Base-by-base conservation (phyloP, 2,113 vertebrate genomes). In the Elephas maximus region DNA sequence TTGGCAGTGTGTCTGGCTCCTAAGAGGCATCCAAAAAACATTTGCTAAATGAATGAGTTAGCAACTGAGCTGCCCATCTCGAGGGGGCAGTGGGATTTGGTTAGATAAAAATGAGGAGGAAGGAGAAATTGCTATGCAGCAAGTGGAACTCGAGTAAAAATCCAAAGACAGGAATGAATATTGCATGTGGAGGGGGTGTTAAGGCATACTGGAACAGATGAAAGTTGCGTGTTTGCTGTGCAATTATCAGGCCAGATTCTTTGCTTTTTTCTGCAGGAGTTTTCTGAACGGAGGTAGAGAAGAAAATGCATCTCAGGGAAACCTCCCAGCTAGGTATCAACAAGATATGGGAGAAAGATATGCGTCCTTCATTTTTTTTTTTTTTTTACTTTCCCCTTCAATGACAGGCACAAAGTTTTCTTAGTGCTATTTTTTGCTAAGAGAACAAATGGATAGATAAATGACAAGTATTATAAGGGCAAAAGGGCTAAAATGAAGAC, bases 221-320 rank as follows among this genome's bases (percentile, higher is more conserved):
- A 62, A 71, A 67, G 14, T 41, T 67, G 14, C 2, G 45, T 15
- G 8, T 65, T 85, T 79, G 44, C 33, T 33, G 1, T 30, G 5
- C 14, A 26, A 26, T 85, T 45, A 74, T 44, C 65, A 60, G 48
- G 30, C 18, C 21, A 33, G 45, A 44, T 67, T 89, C 69, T 85
- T 85, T 83, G 4, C 53, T 92, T 90, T 79, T 48, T 91, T 23
- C 77, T 44, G 45, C 2, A 30, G 17, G 79, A 73, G 62, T 92
- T 94, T 95, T 97, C 60, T 73, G 84, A 30, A 67, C 24, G 30
- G 63, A 67, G 2, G 44, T 91, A 80, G 12, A 62, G 67, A 51
- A 90, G 51, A 67, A 81, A 67, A 67, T 37, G 37, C 91, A 69
- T 88, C 71, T 33, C 44, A 5, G 4, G 69, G 5, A 92, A 95